These are phyloP conservation scores for Calonectris borealis DNA, from an alignment of 2,113 vertebrate species.

Conservation along the genomic window DNA sequence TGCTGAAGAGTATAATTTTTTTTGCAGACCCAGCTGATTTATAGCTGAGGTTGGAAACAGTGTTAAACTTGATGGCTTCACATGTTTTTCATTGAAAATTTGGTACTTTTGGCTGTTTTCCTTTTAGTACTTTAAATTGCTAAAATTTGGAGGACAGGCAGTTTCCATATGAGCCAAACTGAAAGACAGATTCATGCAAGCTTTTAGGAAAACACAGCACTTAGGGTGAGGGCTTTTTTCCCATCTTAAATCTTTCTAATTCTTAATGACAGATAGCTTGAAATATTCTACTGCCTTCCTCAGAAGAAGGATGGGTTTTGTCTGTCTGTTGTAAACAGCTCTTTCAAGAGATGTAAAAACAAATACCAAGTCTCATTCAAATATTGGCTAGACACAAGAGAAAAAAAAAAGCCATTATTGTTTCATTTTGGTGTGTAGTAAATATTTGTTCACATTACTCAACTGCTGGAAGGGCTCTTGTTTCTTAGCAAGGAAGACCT, in stretches of 20 bases:
- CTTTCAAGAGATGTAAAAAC: background rate
- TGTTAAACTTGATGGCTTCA: background rate
- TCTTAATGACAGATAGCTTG: background rate
- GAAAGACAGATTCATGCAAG: background rate
- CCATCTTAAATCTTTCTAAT: background rate
- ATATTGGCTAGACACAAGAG: background rate
- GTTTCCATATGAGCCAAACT: background rate
- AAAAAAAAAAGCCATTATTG: background rate
- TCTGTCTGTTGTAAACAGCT: background rate
- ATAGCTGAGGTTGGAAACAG: background rate
- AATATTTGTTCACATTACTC: background rate
- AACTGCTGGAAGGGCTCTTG: background rate
- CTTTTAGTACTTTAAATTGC: background rate
- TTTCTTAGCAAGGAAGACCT: background rate
- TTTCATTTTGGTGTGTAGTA: background rate
- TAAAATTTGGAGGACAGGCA: background rate
- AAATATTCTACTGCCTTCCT: background rate
- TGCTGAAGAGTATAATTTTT: background rate
- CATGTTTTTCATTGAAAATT: conserved; percentile 4
- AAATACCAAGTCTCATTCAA: background rate
- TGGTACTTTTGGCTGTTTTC: background rate
- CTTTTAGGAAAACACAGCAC: background rate
- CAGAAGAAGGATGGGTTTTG: background rate
- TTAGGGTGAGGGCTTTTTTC: background rate
- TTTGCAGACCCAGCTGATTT: background rate